Base-by-base conservation (phyloP, 1,140 invertebrate species). In the Achroia grisella region DNA sequence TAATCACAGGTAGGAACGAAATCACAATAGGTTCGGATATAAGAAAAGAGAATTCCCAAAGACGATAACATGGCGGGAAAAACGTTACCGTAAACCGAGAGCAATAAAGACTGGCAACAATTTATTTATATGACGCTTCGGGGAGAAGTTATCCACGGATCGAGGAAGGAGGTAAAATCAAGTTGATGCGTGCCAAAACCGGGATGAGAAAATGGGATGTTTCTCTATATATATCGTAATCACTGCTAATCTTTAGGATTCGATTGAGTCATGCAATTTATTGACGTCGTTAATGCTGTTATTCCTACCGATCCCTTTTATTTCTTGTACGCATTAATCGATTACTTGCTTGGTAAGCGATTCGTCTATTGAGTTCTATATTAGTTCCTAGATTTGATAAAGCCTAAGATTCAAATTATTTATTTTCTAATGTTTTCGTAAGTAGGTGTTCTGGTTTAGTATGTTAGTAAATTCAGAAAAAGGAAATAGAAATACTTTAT, bases 41-140 rank as follows among this genome's bases (percentile, higher is more conserved):
- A 68, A 61, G 60, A 56, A 51, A 49, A 48, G 59, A 45, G 62
- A 66, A 77, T 68, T 71, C 70, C 58, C 58, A 67, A 58, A 65
- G 60, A 72, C 59, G 56, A 70, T 75, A 75, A 73, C 64, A 71
- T 59, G 50, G 61, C 53, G 58, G 55, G 70, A 75, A 74, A 75
- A 80, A 71, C 56, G 66, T 50, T 62, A 57, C 58, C 52, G 66
- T 62, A 63, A 75, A 71, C 69, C 62, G 60, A 60, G 52, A 48
- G 73, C 63, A 70, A 79, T 79, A 75, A 81, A 79, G 75, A 71
- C 71, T 64, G 69, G 58, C 71, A 73, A 81, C 77, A 81, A 81
- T 81, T 81, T 81, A 79, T 81, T 81, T 81, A 77, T 81, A 81
- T 79, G 75, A 77, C 64, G 73, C 77, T 71, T 75, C 48, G 42